Conservation (phyloP, 2,888 invertebrate genomes). For the Abscondita cerata region DNA sequence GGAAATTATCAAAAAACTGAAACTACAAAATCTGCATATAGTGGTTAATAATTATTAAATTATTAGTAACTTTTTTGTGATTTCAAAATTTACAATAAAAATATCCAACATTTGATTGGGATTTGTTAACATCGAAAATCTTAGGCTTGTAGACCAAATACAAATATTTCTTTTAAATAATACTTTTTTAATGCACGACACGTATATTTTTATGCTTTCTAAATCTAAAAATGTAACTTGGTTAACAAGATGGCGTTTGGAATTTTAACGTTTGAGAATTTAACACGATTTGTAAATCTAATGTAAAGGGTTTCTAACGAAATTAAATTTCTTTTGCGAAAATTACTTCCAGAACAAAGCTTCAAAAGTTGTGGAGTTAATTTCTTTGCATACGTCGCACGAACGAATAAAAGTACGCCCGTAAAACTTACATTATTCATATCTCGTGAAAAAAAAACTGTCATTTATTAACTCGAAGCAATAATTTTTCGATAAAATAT, state of each 20-base stretch:
- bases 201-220: conserved; percentile 16
- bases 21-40: no score
- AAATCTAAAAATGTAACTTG: conserved; percentile 14
- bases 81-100: no score
- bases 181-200: conserved; percentile 5
- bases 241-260: conserved; percentile 18
- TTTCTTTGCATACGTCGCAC: conserved; percentile 37
- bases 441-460: conserved; percentile 24
- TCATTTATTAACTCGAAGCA: conserved; percentile 19
- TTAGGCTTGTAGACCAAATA: background rate
- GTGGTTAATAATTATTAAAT: no score
- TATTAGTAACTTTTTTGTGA: no score
- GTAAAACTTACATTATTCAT: conserved; percentile 41
- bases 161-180: background rate
- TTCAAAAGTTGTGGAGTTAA: conserved; percentile 42
- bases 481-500: conserved; percentile 18
- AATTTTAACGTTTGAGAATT: conserved; percentile 29
- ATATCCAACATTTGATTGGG: no score
- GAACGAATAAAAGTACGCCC: conserved; percentile 36
- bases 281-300: conserved; percentile 36
- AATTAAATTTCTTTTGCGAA: conserved; percentile 40
- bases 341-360: conserved; percentile 35
- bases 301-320: conserved; percentile 41
- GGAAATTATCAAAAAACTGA: no score
- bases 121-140: no score